phyloP scores from a whole-genome alignment of 30 jellyfish, hydroid and myxozoan genomes.

The Chironex yamaguchii region DNA sequence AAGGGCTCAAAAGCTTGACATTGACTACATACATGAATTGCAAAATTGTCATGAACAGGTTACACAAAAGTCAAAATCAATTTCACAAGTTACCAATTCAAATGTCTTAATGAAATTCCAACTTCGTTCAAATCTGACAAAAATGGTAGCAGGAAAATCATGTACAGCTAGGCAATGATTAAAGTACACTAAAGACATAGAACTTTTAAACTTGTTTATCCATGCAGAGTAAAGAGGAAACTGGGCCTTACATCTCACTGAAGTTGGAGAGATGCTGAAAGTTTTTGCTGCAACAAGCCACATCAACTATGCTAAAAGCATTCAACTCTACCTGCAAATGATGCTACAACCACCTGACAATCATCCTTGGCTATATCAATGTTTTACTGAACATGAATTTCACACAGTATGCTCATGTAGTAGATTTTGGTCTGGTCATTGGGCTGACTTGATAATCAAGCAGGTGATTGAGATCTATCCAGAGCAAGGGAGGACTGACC shows the following conservation, averaged over 20 bases:
- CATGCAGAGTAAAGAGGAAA: slow-evolving; percentile 73
- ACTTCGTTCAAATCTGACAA: no score
- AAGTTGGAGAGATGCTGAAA: slow-evolving; percentile 55
- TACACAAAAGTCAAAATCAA: no score
- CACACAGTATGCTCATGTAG: slow-evolving; percentile 57
- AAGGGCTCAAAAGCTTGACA: no score
- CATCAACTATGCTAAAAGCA: slow-evolving; percentile 65
- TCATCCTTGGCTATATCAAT: slow-evolving; percentile 53
- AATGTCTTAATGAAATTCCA: no score
- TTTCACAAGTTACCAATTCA: no score
- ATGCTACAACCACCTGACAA: slow-evolving; percentile 34
- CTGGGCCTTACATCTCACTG: slow-evolving; percentile 49
- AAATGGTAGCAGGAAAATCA: no score
- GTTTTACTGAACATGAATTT: slow-evolving; percentile 37
- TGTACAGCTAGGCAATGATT: slow-evolving; percentile 61
- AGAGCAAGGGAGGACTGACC: slow-evolving; percentile 73
- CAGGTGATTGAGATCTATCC: slow-evolving; percentile 70
- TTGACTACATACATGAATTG: no score
- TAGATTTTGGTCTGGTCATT: slow-evolving; percentile 59
- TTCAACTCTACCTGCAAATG: slow-evolving; percentile 55
- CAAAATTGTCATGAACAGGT: no score
- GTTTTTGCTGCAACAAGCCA: slow-evolving; percentile 75
- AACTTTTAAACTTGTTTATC: slow-evolving; percentile 39
- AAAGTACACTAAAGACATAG: slow-evolving; percentile 35
- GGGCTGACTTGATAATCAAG: slow-evolving; percentile 65